Base-by-base conservation (phyloP, 2,797 vertebrate genomes). In the Lagodon rhomboides region DNA sequence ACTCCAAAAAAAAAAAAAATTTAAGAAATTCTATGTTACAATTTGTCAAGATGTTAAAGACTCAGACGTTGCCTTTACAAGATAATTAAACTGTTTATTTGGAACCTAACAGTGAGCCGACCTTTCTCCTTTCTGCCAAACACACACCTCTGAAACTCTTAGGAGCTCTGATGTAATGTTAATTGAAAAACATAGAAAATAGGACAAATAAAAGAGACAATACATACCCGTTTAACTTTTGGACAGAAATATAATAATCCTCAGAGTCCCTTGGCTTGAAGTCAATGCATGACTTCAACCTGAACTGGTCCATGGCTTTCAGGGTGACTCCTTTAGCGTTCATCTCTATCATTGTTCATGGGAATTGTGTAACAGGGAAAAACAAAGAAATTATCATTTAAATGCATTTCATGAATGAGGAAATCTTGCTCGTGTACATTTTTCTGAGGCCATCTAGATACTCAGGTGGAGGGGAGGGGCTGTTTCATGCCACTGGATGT, bases 271-370 rank as follows among this genome's bases (percentile, higher is more conserved):
- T 93, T 46, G 94, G 96, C 81, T 95, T 97, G 90, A 97, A 98
- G 89, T 97, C 96, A 55, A 98, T 96, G 86, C 97, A 98, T 1
- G 96, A 94, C 93, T 97, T 98, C 22, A 98, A 71, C 62, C 96
- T 94, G 89, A 96, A 97, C 49, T 93, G 96, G 43, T 98, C 96
- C 71, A 97, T 93, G 12, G 97, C 96, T 78, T 90, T 92, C 55
- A 97, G 82, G 82, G 96, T 95, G 65, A 96, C 74, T 61, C 95
- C 97, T 91, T 96, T 97, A 9, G 96, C 95, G 71, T 98, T 97
- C 61, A 97, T 85, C 18, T 96, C 97, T 98, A 50, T 30, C 22
- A 55, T 56, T 76, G 38, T 62, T 23, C 5, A 60, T 13, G 10
- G 51, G 17, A 25, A 17, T 49, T 23, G 7, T 5, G 16, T 56